Evolutionary conservation across 2,888 invertebrate genomes (phyloP).

Genomic region (Buathra laborator): DNA sequence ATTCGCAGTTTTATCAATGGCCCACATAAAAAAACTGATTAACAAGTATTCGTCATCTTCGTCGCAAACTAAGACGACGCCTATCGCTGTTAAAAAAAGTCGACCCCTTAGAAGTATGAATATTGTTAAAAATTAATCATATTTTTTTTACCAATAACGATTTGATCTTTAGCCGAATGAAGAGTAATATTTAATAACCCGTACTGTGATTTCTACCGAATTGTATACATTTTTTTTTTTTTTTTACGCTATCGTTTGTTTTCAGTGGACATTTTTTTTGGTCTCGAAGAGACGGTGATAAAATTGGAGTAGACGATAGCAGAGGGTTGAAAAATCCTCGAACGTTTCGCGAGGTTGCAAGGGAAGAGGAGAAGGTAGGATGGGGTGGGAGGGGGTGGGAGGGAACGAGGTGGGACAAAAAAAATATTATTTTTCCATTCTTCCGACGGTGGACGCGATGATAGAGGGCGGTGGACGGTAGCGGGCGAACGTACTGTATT

Average conservation of each 20-base stretch:
- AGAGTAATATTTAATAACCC: no score
- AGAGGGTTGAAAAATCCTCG: slow-evolving; percentile 69
- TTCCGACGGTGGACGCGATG: slow-evolving; percentile 74
- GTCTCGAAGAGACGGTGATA: slow-evolving; percentile 23
- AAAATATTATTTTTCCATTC: slow-evolving; percentile 85
- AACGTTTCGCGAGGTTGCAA: slow-evolving; percentile 65
- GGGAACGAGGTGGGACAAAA: slow-evolving; percentile 78
- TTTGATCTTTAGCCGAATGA: neutral
- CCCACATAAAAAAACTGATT: no score
- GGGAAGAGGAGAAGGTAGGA: no score
- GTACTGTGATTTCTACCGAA: neutral
- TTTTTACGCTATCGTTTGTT: neutral
- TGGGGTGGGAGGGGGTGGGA: neutral
- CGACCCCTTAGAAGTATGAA: neutral
- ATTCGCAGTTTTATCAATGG: no score
- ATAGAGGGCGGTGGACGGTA: slow-evolving; percentile 58
- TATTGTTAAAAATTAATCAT: neutral
- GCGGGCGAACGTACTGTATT: slow-evolving; percentile 77
- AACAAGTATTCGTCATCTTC: no score
- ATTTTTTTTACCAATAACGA: neutral
- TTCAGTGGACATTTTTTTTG: neutral
- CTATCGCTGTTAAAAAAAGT: neutral
- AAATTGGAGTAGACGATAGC: slow-evolving; percentile 24
- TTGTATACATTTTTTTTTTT: neutral
- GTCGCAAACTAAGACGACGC: neutral